phyloP scores from a whole-genome alignment of 2,797 vertebrate species.

The Coracias cyanogaster region DNA sequence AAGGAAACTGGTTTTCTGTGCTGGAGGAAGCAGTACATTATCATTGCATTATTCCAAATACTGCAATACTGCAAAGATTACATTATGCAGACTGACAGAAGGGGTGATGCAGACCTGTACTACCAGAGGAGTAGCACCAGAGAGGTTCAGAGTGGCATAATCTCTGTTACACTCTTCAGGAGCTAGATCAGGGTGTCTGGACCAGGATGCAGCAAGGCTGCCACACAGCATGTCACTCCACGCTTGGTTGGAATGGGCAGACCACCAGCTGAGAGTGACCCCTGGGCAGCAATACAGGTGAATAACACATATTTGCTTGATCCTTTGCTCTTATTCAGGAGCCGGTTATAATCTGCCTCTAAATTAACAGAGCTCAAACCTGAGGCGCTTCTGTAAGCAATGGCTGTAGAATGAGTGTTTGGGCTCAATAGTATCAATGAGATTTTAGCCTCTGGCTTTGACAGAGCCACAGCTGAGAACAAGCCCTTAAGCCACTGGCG shows the following conservation, averaged over 20 bases:
- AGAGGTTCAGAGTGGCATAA: background rate
- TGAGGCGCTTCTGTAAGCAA: background rate
- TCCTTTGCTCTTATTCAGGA: background rate
- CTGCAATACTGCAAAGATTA: background rate
- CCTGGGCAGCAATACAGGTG: background rate
- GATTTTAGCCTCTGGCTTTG: conserved; percentile 10
- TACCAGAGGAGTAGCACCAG: background rate
- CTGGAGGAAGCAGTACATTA: background rate
- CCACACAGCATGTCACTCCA: background rate
- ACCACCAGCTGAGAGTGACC: background rate
- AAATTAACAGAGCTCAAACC: background rate
- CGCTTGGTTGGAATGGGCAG: accelerated
- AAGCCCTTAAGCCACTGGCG: background rate
- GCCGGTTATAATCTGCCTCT: background rate
- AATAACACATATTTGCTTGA: background rate
- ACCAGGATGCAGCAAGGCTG: background rate
- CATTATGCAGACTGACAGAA: background rate
- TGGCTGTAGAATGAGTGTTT: background rate
- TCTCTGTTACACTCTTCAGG: background rate
- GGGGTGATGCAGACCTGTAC: background rate
- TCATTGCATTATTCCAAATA: background rate
- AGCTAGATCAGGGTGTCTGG: background rate
- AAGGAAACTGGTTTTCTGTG: background rate
- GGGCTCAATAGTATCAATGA: background rate
- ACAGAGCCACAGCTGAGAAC: background rate